Conservation (phyloP, 2,888 invertebrate species). For the Fragum whitleyi region DNA sequence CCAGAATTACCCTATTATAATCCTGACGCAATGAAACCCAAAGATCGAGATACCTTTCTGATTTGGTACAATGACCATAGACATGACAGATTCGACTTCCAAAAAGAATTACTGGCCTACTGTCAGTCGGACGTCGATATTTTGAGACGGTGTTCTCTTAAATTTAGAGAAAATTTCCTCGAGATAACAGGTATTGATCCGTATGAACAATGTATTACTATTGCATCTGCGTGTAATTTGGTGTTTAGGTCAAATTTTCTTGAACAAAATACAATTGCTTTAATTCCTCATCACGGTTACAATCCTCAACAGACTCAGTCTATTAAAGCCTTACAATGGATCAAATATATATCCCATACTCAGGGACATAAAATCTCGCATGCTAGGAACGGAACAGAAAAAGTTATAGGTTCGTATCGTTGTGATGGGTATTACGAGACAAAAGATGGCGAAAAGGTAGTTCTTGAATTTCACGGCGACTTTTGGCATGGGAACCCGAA, state of each 20-base stretch:
- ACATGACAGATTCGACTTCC: slow-evolving; percentile 35
- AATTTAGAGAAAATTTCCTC: slow-evolving; percentile 39
- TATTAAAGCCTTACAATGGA: slow-evolving; percentile 56
- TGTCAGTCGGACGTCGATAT: slow-evolving; percentile 52
- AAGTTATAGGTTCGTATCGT: slow-evolving; percentile 57
- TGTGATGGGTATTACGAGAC: slow-evolving; percentile 54
- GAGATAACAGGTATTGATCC: slow-evolving; percentile 50
- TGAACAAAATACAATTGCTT: slow-evolving; percentile 31
- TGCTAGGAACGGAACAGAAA: slow-evolving; percentile 53
- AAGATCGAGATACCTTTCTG: slow-evolving; percentile 39
- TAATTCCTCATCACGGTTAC: slow-evolving; percentile 58
- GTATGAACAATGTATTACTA: slow-evolving; percentile 45
- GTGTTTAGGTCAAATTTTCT: slow-evolving; percentile 50
- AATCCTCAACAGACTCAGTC: slow-evolving; percentile 56
- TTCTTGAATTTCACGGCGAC: slow-evolving; percentile 55
- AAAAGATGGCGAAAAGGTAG: slow-evolving; percentile 38
- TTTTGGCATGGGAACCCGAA: slow-evolving; percentile 54
- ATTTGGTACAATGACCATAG: slow-evolving; percentile 48
- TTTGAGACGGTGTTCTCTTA: slow-evolving; percentile 27
- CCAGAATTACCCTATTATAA: slow-evolving; percentile 38
- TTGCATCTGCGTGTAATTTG: slow-evolving; percentile 50
- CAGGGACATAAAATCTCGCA: slow-evolving; percentile 33
- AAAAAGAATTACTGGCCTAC: slow-evolving; percentile 37
- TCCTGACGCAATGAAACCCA: slow-evolving; percentile 49
- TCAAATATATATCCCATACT: slow-evolving; percentile 46